Conservation (phyloP, 2,113 vertebrate genomes). For the Geococcyx californianus region DNA sequence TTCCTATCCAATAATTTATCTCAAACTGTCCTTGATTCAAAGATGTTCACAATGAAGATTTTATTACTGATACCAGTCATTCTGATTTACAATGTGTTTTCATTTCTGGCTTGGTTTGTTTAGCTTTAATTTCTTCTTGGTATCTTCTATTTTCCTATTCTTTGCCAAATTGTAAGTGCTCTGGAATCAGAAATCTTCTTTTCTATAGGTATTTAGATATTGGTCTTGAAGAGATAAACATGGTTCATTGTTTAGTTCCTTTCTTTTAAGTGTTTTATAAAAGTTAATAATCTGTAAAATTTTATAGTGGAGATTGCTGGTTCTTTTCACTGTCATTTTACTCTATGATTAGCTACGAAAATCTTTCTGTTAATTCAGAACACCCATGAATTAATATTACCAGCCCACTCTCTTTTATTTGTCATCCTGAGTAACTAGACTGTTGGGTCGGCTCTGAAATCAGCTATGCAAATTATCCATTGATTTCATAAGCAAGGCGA, state of each 20-base stretch:
- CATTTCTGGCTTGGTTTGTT: neutral
- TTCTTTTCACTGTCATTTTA: neutral
- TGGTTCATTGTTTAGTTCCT: neutral
- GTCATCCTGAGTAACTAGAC: neutral
- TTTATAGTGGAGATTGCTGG: neutral
- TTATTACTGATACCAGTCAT: neutral
- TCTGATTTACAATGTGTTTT: neutral
- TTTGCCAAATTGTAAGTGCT: neutral
- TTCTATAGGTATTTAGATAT: neutral
- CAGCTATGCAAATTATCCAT: neutral
- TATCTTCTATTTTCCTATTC: neutral
- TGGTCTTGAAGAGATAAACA: neutral
- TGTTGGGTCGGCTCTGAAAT: neutral
- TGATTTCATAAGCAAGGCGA: neutral
- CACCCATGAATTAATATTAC: neutral
- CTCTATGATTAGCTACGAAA: neutral
- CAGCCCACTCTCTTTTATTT: neutral
- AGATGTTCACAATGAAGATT: neutral
- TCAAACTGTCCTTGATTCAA: neutral
- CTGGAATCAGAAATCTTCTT: neutral
- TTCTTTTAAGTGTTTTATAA: neutral
- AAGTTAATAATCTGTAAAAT: neutral
- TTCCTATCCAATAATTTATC: neutral
- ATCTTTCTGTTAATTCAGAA: neutral
- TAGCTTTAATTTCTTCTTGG: neutral